Base-by-base conservation (phyloP, 2,797 vertebrate genomes). In the Tarsius wallacei region DNA sequence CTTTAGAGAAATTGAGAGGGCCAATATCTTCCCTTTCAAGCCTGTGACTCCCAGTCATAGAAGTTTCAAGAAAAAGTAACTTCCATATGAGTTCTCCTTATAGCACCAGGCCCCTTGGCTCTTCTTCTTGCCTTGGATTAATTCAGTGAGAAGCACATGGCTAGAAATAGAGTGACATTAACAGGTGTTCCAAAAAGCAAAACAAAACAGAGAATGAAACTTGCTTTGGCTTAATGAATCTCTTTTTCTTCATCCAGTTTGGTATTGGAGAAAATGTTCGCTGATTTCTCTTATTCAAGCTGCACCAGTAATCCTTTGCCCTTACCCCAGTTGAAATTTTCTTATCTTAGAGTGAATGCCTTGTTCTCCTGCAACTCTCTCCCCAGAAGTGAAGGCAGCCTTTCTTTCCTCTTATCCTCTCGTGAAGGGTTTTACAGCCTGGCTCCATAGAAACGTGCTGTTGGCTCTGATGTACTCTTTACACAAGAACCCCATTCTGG, bases 211-310 rank as follows among this genome's bases (percentile, higher is more conserved):
- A 68, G 57, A 71, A 59, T 64, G 47, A 87, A 94, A 93, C 47
- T 84, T 96, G 31, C 57, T 94, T 63, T 84, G 81, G 74, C 42
- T 94, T 87, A 84, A 74, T 85, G 33, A 93, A 74, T 87, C 42
- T 85, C 11, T 77, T 78, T 82, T 68, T 64, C 66, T 88, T 90
- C 33, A 64, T 70, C 47, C 36, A 91, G 7, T 70, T 76, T 66
- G 4, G 3, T 77, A 68, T 13, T 78, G 36, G 70, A 78, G 21
- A 86, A 90, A 90, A 73, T 53, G 68, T 82, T 49, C 57, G 63
- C 68, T 86, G 55, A 89, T 31, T 21, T 59, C 26, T 59, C 36
- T 90, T 36, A 64, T 73, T 86, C 33, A 86, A 68, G 51, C n/a
- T 11, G 28, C 13, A 78, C n/a, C 21, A 66, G n/a, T 24, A 77